Evolutionary conservation across 2,797 vertebrate genomes (phyloP).

Genomic region (Clamator glandarius): DNA sequence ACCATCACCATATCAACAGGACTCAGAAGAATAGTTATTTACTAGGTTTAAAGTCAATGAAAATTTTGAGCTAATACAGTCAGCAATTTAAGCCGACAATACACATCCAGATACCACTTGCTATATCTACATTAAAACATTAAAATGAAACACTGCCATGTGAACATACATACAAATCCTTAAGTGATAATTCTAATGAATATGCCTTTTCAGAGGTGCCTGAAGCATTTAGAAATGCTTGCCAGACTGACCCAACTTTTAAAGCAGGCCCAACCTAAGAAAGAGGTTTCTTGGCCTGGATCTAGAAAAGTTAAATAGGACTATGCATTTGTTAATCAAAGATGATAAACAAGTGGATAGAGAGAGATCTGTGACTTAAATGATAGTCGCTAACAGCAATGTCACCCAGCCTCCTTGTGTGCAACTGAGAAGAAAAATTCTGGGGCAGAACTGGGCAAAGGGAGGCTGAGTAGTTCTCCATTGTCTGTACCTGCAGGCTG

Average conservation of each 20-base stretch:
- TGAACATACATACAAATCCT: not conserved
- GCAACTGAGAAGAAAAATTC: not conserved
- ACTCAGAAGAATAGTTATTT: not conserved
- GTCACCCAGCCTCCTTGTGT: not conserved
- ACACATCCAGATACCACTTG: not conserved
- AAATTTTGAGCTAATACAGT: not conserved
- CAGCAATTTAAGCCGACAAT: not conserved
- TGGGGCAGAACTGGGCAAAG: not conserved
- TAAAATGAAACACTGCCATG: rapidly evolving
- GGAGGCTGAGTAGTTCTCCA: not conserved
- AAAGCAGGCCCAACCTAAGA: not conserved
- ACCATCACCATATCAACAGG: not conserved
- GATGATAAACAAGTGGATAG: not conserved
- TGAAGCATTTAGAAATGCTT: not conserved
- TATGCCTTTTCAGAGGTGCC: not conserved
- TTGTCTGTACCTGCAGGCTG: not conserved
- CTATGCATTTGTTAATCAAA: not conserved
- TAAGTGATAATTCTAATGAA: not conserved
- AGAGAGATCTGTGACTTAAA: not conserved
- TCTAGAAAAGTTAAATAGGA: not conserved
- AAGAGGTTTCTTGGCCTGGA: not conserved
- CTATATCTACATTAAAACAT: not conserved
- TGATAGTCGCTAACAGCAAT: not conserved
- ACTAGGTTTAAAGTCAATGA: not conserved
- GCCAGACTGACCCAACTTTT: not conserved